Evolutionary conservation across 2,113 vertebrate species (phyloP), one percentile per base, ranked within the genome.

Genomic region (Cisticola juncidis): DNA sequence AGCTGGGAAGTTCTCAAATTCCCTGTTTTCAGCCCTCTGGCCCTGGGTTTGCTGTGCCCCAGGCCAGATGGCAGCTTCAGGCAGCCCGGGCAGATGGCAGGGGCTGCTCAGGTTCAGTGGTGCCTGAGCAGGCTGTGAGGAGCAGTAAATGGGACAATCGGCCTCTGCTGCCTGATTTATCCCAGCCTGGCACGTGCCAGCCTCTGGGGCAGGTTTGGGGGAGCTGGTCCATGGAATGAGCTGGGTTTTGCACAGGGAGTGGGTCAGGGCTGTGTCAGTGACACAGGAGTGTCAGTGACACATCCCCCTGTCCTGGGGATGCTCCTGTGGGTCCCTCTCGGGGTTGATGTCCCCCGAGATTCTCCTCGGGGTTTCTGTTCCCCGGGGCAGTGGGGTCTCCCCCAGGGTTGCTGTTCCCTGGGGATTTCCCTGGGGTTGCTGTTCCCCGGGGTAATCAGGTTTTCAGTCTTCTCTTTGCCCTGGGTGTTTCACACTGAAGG

Each of bases 41-140:
- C 91, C 91, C 91, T 81, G 1, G 0, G 14, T 80, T 84, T 53
- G 71, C 70, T 42, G 44, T 81, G 58, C 86, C 61, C 7, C 42
- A 11, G 16, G 81, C 76, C 97, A 97, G 97, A 96, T 97, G 96
- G 96, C 83, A 91, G 91, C 80, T n/a, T 66, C 28, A 53, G 74
- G 9, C 76, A 87, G 83, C 29, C 56, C 0, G 42, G 91, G 95
- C 96, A 97, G 97, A 97, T 97, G 97, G 97, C 1, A 31, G 38
- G 90, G 91, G 92, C 81, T 3, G 53, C 62, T 51, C 2, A 2
- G 36, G 2, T 21, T 45, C 14, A 1, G 56, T 3, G 51, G 29
- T 35, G 89, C 69, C 58, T 66, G 78, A 57, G 80, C 14, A 2
- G 58, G 29, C 81, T 15, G 58, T 22, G 93, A 72, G 79, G 58